phyloP scores from a whole-genome alignment of 2,797 vertebrate species.

The Lithobates pipiens region DNA sequence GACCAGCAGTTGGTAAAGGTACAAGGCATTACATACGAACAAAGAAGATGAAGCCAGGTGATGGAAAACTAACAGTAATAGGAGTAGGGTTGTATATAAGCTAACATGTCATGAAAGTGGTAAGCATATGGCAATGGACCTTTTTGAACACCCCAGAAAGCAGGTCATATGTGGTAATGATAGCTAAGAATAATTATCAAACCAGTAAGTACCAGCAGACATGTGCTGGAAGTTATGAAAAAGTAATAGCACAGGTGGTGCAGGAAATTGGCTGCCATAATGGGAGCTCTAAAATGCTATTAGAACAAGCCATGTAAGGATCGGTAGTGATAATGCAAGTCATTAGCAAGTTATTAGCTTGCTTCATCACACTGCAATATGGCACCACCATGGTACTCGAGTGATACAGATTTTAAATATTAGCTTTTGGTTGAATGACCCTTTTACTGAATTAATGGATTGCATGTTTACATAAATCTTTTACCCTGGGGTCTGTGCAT shows the following conservation, averaged over 20 bases:
- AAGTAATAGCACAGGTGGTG: background rate
- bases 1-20: too few relatives aligned
- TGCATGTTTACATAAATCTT: background rate
- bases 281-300: background rate
- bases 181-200: background rate
- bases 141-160: too few relatives aligned
- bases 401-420: background rate
- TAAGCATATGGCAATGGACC: too few relatives aligned
- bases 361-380: background rate
- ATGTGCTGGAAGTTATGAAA: background rate
- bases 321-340: background rate
- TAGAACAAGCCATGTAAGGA: constrained; percentile 1
- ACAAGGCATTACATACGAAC: too few relatives aligned
- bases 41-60: too few relatives aligned
- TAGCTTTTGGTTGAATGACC: background rate
- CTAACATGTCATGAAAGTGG: too few relatives aligned
- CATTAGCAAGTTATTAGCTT: constrained; percentile 6
- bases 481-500: background rate
- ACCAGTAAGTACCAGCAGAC: background rate
- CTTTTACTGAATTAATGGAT: background rate
- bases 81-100: too few relatives aligned
- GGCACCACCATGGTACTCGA: background rate
- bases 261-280: background rate
- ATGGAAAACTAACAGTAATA: too few relatives aligned
- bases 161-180: background rate